Evolutionary conservation across 2,888 invertebrate species (phyloP).

Genomic region (Ypsolopha scabrella): DNA sequence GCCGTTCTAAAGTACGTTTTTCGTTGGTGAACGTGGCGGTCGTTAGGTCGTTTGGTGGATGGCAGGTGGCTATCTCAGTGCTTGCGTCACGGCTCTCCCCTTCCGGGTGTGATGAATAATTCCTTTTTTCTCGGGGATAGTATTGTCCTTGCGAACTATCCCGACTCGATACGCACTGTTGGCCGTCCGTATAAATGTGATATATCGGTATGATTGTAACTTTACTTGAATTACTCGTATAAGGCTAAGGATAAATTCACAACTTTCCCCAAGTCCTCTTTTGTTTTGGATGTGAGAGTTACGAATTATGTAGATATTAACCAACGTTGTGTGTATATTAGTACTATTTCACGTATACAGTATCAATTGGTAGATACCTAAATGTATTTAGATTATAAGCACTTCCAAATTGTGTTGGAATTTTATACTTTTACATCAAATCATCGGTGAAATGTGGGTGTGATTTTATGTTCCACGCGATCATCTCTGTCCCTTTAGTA

Average conservation of each 20-base stretch:
- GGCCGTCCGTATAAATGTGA: constrained; percentile 63
- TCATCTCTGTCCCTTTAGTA: too few species aligned
- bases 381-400: too few species aligned
- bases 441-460: too few species aligned
- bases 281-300: too few species aligned
- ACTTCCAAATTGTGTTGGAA: too few species aligned
- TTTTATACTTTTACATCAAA: too few species aligned
- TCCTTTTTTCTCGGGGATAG: constrained; percentile 63
- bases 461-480: too few species aligned
- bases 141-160: constrained; percentile 66
- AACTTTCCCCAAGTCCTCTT: constrained; percentile 14
- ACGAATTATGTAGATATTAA: too few species aligned
- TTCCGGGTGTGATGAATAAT: constrained; percentile 72
- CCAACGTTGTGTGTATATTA: too few species aligned
- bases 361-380: too few species aligned
- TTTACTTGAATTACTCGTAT: constrained; percentile 55
- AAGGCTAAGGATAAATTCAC: constrained; percentile 53
- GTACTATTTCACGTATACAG: too few species aligned
- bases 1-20: constrained; percentile 14
- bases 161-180: constrained; percentile 55
- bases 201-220: constrained; percentile 61
- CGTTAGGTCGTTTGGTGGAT: constrained; percentile 27
- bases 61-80: constrained; percentile 57
- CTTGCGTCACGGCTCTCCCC: constrained; percentile 69
- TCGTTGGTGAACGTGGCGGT: constrained; percentile 8